phyloP scores from a whole-genome alignment of 2,888 invertebrate species.

The Temnothorax ravouxi region DNA sequence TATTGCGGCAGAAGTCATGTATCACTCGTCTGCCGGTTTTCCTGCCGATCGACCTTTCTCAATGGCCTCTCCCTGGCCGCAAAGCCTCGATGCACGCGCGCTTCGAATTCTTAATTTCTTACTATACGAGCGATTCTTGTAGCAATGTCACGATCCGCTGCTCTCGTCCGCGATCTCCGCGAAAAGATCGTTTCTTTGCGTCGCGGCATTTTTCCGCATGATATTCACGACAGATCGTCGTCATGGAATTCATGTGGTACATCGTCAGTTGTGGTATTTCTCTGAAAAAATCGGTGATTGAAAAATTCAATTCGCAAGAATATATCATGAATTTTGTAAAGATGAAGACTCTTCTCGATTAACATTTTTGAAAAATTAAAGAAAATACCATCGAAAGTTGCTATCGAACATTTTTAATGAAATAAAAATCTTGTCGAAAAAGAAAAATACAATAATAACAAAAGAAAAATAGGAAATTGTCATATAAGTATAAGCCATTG shows the following conservation, averaged over 20 bases:
- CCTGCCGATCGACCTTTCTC: conserved; percentile 26
- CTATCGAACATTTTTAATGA: background rate
- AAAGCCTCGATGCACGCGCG: background rate
- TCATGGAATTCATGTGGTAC: background rate
- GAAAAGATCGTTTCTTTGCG: background rate
- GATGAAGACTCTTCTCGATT: background rate
- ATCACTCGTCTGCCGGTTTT: conserved; percentile 1
- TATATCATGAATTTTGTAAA: background rate
- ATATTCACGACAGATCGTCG: background rate
- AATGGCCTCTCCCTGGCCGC: background rate
- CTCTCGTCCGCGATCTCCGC: background rate
- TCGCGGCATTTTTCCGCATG: conserved; percentile 8
- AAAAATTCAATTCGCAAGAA: background rate
- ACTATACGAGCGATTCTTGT: background rate
- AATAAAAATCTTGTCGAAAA: background rate
- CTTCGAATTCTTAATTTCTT: conserved; percentile 32
- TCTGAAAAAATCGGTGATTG: background rate
- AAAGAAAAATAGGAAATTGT: background rate
- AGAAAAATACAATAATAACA: background rate
- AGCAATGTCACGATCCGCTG: background rate
- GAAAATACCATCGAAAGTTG: background rate
- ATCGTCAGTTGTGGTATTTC: background rate
- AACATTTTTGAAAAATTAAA: background rate
- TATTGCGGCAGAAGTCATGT: conserved; percentile 43
- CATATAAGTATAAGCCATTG: background rate